Percentiles rank a stretch among this genome's conserved stretches.
Evolutionary conservation across 2,113 vertebrate genomes (phyloP).

Genomic region (Cisticola juncidis): DNA sequence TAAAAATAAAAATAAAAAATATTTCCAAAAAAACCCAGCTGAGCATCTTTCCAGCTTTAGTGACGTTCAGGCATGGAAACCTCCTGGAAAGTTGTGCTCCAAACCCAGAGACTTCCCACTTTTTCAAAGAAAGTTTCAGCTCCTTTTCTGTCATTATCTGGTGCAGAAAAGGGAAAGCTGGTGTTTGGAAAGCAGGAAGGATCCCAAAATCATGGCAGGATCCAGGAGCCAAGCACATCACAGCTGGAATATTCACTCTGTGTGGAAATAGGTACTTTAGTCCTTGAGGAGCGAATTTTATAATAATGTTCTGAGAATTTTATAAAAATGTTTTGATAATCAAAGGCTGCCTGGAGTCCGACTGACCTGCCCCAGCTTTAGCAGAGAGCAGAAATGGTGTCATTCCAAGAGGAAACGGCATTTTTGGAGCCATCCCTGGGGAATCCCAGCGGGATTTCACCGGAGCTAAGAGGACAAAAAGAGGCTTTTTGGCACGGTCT

Average conservation of each 20-base stretch:
- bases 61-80: background rate
- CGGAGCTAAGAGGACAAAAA: background rate
- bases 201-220: background rate
- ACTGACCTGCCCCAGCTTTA: background rate
- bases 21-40: background rate
- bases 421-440: background rate
- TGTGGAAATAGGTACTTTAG: background rate
- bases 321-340: background rate
- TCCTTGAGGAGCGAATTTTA: background rate
- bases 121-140: background rate
- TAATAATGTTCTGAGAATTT: background rate
- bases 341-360: background rate
- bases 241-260: background rate
- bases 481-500: background rate
- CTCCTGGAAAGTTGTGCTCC: background rate
- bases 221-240: background rate
- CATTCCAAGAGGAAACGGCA: background rate
- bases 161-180: background rate
- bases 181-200: background rate
- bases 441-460: background rate
- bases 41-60: background rate
- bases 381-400: background rate
- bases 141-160: background rate
- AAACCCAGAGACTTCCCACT: background rate
- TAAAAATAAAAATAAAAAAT: background rate